Evolutionary conservation across 2,113 vertebrate genomes (phyloP).

Genomic region (Nipponia nippon): DNA sequence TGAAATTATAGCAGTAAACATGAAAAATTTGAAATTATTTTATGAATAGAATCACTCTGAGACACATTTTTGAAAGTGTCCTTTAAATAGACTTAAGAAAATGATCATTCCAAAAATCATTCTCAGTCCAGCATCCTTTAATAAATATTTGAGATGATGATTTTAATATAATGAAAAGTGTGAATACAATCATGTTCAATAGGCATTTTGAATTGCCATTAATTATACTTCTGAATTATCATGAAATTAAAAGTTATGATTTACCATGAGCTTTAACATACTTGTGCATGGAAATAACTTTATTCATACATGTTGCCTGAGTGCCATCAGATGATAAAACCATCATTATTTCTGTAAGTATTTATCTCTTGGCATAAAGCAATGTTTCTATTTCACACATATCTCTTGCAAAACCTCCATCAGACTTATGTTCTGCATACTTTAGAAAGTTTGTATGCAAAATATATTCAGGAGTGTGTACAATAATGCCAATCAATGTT

Average conservation of each 20-base stretch:
- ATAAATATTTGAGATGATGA: not conserved
- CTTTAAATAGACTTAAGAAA: not conserved
- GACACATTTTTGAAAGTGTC: not conserved
- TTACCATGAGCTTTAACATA: not conserved
- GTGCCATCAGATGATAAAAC: not conserved
- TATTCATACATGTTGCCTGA: not conserved
- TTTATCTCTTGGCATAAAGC: not conserved
- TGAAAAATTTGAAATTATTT: not conserved
- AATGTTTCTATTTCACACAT: not conserved
- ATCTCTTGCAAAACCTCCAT: not conserved
- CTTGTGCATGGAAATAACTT: not conserved
- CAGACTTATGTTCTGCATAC: not conserved
- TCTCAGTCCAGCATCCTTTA: not conserved
- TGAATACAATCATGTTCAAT: not conserved
- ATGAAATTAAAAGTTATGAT: not conserved
- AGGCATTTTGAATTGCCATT: not conserved
- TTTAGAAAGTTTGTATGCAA: not conserved
- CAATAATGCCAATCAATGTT: not conserved
- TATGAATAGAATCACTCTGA: not conserved
- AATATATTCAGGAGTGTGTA: not conserved
- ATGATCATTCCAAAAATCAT: not conserved
- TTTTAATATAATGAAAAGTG: not conserved
- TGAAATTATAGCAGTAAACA: not conserved
- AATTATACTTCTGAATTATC: not conserved
- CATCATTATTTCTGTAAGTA: not conserved